These are phyloP conservation scores for Buteo buteo DNA, from an alignment of 2,113 vertebrate species.

Conservation along the genomic window DNA sequence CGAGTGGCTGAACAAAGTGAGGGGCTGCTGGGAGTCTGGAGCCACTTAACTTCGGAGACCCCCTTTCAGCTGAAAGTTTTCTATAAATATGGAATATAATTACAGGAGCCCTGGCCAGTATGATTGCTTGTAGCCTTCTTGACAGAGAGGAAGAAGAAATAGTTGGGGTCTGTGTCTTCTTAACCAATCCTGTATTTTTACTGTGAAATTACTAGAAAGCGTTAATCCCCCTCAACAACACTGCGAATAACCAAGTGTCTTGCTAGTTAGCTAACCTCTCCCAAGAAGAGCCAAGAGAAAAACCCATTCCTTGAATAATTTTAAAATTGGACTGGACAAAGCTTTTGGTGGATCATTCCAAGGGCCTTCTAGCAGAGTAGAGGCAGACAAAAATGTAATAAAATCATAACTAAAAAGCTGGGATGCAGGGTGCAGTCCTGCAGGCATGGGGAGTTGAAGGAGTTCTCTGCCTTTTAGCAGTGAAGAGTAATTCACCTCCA, in stretches of 20 bases:
- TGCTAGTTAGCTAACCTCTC: neutral
- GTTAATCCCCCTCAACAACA: neutral
- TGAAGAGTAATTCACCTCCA: neutral
- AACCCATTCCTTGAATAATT: neutral
- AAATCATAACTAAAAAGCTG: neutral
- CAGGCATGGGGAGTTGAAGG: neutral
- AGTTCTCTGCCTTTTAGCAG: neutral
- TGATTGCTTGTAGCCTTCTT: neutral
- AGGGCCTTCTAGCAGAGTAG: neutral
- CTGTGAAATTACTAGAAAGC: neutral
- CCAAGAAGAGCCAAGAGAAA: neutral
- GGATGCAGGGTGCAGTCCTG: neutral
- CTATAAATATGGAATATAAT: neutral
- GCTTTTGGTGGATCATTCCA: neutral
- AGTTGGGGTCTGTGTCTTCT: neutral
- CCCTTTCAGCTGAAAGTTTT: neutral
- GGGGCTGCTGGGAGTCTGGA: neutral
- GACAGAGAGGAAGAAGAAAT: neutral
- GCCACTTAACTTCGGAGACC: neutral
- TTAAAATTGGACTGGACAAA: neutral
- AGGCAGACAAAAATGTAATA: neutral
- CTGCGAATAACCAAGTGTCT: neutral
- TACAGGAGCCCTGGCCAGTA: neutral
- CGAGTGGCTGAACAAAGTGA: neutral
- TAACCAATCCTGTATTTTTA: neutral